Evolutionary conservation across 2,888 invertebrate genomes (phyloP).

Genomic region (Hipparchia sbordonii): DNA sequence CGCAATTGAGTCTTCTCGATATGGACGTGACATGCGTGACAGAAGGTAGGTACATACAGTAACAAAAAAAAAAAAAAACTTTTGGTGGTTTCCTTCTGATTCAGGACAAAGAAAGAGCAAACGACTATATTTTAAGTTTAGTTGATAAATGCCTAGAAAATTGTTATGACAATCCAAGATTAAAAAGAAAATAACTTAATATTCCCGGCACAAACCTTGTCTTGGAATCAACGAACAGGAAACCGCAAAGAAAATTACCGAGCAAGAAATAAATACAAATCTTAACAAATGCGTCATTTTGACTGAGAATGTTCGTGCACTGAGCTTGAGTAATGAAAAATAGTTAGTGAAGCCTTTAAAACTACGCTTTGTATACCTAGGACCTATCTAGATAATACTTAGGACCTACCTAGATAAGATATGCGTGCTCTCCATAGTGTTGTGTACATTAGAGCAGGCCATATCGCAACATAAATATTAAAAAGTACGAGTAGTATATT

Average conservation of each 20-base stretch:
- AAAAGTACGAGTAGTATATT: neutral
- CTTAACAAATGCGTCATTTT: conserved; percentile 15
- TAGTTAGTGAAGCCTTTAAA: neutral
- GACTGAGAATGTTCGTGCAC: neutral
- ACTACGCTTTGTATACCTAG: conserved; percentile 2
- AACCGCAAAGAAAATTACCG: conserved; percentile 7
- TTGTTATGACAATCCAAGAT: neutral
- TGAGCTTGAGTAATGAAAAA: conserved; percentile 16
- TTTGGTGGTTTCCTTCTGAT: too few relatives aligned
- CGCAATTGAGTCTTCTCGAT: too few relatives aligned
- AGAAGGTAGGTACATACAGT: too few relatives aligned
- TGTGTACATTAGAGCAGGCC: neutral
- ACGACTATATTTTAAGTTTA: too few relatives aligned
- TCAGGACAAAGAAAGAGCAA: too few relatives aligned
- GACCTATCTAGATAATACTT: conserved; percentile 7
- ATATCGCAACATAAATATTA: neutral
- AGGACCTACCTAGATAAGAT: conserved; percentile 2
- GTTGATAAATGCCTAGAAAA: neutral
- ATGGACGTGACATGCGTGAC: too few relatives aligned
- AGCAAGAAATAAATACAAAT: conserved; percentile 21
- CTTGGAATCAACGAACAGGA: conserved; percentile 5
- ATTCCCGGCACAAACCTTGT: conserved; percentile 22
- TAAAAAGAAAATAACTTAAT: conserved; percentile 2
- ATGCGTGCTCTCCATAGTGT: neutral
- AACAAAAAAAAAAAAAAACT: too few relatives aligned